phyloP scores from a whole-genome alignment of 23 tunicate species.

The Pegea sp. region DNA sequence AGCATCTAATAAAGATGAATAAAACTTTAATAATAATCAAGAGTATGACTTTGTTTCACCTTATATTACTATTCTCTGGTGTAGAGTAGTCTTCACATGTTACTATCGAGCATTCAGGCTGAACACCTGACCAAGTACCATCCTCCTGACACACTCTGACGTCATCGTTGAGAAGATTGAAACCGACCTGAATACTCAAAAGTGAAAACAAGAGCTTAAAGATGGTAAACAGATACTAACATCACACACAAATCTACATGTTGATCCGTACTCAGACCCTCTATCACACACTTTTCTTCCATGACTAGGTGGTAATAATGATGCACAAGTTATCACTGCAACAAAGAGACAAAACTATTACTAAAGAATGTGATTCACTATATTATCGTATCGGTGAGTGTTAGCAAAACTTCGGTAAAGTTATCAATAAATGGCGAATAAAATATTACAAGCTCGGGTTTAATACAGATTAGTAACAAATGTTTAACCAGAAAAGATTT shows the following conservation, averaged over 20 bases:
- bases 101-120: not conserved
- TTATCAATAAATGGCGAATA: no score
- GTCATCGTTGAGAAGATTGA: conserved; percentile 18
- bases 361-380: not conserved
- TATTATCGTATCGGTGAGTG: no score
- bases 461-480: no score
- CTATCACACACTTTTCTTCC: conserved; percentile 8
- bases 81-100: not conserved
- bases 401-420: no score
- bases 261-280: conserved; percentile 34
- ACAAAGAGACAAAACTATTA: not conserved
- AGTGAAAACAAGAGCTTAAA: not conserved
- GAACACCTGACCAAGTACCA: conserved; percentile 42
- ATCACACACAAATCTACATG: conserved; percentile 59
- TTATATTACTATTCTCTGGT: not conserved
- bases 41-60: not conserved
- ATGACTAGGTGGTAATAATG: conserved; percentile 3
- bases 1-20: conserved; percentile 10
- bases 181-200: conserved; percentile 15
- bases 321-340: conserved; percentile 4
- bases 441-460: no score
- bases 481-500: no score
- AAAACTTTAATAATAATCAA: not conserved
- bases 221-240: no score
- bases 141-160: conserved; percentile 67